Evolutionary conservation across 2,113 vertebrate genomes (phyloP).

Genomic region (Daubentonia madagascariensis): DNA sequence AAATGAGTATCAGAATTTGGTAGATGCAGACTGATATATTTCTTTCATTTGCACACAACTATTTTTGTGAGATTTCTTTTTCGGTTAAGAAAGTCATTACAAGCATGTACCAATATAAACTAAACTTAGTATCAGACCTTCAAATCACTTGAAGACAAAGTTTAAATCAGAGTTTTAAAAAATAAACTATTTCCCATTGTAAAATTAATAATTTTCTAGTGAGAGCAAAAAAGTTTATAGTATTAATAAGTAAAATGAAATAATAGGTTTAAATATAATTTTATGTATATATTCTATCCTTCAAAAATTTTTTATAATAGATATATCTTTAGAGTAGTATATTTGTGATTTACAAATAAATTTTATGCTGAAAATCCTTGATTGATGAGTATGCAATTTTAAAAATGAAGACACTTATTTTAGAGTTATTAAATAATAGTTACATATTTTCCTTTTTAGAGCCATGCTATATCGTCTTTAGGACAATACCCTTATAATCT

Average conservation of each 20-base stretch:
- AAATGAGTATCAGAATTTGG: not conserved
- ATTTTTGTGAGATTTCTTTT: not conserved
- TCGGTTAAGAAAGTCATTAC: not conserved
- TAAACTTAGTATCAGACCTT: not conserved
- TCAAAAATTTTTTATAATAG: conserved; percentile 24
- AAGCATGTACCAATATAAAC: not conserved
- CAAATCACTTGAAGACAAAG: not conserved
- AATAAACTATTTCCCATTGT: not conserved
- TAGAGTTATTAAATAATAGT: not conserved
- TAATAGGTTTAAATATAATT: not conserved
- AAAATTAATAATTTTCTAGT: conserved; percentile 19
- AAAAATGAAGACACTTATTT: not conserved
- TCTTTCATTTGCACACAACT: not conserved
- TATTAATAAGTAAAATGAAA: not conserved
- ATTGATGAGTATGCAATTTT: not conserved
- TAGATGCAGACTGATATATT: not conserved
- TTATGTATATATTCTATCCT: not conserved
- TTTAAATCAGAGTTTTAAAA: not conserved
- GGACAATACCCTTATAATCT: not conserved
- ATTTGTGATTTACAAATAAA: not conserved
- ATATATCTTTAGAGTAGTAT: not conserved
- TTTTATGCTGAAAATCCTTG: not conserved
- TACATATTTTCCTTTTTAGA: not conserved
- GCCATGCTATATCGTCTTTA: not conserved
- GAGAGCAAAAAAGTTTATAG: not conserved